A percentile compares a stretch with the other conserved stretches of the same genome.
Conservation (phyloP, 2,113 vertebrate genomes). For the Fulica atra region DNA sequence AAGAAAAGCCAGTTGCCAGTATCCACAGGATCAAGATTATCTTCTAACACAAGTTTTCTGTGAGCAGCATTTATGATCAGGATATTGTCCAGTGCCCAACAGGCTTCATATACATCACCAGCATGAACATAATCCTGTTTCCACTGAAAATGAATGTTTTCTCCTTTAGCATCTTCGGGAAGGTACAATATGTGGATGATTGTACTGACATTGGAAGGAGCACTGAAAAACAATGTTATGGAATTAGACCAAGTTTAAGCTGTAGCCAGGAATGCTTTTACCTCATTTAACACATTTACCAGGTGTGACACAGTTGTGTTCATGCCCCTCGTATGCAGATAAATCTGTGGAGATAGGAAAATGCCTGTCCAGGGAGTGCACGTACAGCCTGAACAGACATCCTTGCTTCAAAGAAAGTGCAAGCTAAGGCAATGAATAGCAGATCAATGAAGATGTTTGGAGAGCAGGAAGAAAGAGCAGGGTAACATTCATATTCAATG, state of each 20-base stretch:
- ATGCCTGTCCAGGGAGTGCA: neutral
- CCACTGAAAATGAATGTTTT: conserved; percentile 89
- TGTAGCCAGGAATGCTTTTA: neutral
- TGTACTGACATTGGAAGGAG: conserved; percentile 92
- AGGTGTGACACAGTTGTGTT: neutral
- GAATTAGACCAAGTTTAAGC: conserved; percentile 5
- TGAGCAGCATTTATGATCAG: conserved; percentile 91
- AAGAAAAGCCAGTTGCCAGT: conserved; percentile 99
- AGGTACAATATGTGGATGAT: conserved; percentile 93
- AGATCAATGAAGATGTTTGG: neutral
- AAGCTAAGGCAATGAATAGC: neutral
- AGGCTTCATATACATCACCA: conserved; percentile 93
- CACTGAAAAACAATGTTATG: conserved; percentile 70
- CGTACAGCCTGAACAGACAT: neutral
- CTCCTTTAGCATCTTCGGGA: conserved; percentile 81
- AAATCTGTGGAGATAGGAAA: neutral
- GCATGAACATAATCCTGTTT: conserved; percentile 84
- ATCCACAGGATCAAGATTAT: conserved; percentile 91
- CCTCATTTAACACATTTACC: neutral
- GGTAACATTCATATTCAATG: neutral
- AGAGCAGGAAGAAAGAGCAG: neutral
- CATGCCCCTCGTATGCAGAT: neutral
- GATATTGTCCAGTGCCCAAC: conserved; percentile 95
- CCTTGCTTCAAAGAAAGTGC: neutral
- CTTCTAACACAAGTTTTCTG: conserved; percentile 88